These are phyloP conservation scores for Neocrepidodera transversa DNA, from an alignment of 2,888 invertebrate genomes.

Conservation along the genomic window DNA sequence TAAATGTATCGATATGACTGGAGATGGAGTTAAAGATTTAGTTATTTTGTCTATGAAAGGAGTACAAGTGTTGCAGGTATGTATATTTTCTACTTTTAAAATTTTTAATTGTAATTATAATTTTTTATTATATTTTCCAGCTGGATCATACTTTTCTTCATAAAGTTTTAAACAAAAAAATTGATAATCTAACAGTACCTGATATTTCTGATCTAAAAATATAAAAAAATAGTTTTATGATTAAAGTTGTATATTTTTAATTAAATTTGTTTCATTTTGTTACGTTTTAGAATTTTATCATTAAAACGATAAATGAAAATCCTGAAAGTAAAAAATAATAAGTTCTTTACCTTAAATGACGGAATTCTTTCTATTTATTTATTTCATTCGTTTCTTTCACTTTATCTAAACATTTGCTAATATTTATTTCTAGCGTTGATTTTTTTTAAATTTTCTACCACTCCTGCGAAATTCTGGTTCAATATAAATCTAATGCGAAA, in stretches of 20 bases:
- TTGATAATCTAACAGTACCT: slow-evolving; percentile 30
- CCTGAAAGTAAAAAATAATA: too few relatives aligned
- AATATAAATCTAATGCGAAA: too few relatives aligned
- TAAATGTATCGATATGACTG: slow-evolving; percentile 68
- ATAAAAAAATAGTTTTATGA: neutral
- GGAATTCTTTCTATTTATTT: too few relatives aligned
- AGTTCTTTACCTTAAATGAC: too few relatives aligned
- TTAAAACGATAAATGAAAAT: too few relatives aligned
- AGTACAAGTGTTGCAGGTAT: slow-evolving; percentile 70
- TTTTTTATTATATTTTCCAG: slow-evolving; percentile 26
- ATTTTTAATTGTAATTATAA: neutral
- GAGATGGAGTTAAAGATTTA: slow-evolving; percentile 72
- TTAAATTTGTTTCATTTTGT: too few relatives aligned
- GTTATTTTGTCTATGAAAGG: slow-evolving; percentile 71
- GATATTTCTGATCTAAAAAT: slow-evolving; percentile 24
- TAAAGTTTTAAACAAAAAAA: slow-evolving; percentile 30
- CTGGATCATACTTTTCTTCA: slow-evolving; percentile 31
- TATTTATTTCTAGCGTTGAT: too few relatives aligned
- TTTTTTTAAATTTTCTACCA: too few relatives aligned
- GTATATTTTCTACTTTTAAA: neutral
- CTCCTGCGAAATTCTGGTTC: too few relatives aligned
- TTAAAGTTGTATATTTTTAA: neutral
- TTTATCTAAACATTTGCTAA: too few relatives aligned
- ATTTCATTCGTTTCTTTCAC: too few relatives aligned
- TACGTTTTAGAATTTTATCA: too few relatives aligned